Base-by-base conservation (phyloP, 2,888 invertebrate species). In the Stenodera caucasica region DNA sequence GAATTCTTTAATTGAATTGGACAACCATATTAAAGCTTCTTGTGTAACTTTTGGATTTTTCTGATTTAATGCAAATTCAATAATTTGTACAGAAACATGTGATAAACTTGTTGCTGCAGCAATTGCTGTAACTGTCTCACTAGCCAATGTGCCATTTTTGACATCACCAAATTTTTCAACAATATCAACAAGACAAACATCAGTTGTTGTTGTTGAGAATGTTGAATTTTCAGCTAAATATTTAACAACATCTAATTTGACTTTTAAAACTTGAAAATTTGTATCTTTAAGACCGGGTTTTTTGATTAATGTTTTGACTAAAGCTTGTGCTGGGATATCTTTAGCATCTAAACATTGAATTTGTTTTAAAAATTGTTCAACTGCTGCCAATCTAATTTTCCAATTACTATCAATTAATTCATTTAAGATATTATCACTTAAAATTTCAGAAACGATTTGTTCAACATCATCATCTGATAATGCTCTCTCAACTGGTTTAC, bases 11-110 rank as follows among this genome's bases (percentile, higher is more conserved):
- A 96, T 84, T 0, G 94, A 90, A 40, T 81, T 85, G 0, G 88
- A 82, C 63, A 94, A 83, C 95, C 96, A 96, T 59, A 85, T 84
- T 56, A 96, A 83, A 58, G 92, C 84, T 79, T 96, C 96, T 0
- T 91, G 88, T 75, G 94, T 93, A 40, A 94, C 92, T 80, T 95
- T 95, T 0, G 96, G 96, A 75, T 91, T 96, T 81, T 94, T 95
- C 79, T 95, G 94, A 9, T 82, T 82, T 79, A 94, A 92, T 0
- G 93, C 91, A 75, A 87, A 89, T 2, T 86, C 84, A 23, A 94
- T 80, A 0, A 90, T 87, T 75, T 89, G 88, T 32, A 85, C 84
- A 1, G 91, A 84, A 0, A 94, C 86, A 65, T 88, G 87, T 57
- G 92, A 91, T 9, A 96, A 80, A 29, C 87, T 88, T 4, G 89